Percentiles rank a stretch among this genome's conserved stretches.
Conservation (phyloP, 2,113 vertebrate genomes). For the Puntigrus tetrazona region DNA sequence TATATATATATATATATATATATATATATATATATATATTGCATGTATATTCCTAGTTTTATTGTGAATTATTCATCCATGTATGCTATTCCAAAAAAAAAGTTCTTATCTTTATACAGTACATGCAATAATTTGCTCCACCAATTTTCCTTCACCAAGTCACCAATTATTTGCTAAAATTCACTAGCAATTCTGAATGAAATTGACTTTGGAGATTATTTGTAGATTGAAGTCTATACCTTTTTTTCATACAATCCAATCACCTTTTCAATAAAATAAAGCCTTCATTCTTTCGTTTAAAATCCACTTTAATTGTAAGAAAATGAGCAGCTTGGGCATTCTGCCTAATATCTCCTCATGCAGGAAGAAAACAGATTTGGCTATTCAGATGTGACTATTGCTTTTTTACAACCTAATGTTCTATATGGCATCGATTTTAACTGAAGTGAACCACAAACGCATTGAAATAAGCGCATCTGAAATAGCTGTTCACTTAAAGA, state of each 20-base stretch:
- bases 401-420: not conserved
- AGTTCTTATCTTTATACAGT: not conserved
- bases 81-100: not conserved
- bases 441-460: not conserved
- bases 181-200: not conserved
- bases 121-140: not conserved
- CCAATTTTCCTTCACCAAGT: not conserved
- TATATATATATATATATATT: too few species aligned
- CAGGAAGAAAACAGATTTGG: not conserved
- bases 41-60: not conserved
- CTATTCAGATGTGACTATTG: not conserved
- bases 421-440: not conserved
- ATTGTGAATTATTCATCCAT: not conserved
- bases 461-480: conserved; percentile 2
- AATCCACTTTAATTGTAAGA: not conserved
- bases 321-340: not conserved
- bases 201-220: too few species aligned
- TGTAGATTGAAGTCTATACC: not conserved
- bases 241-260: not conserved
- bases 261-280: not conserved
- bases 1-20: too few species aligned
- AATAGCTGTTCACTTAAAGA: not conserved
- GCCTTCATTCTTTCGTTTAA: not conserved
- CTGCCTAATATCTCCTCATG: not conserved
- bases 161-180: not conserved